Conservation (phyloP, 1,140 invertebrate species). For the Ephestia elutella region DNA sequence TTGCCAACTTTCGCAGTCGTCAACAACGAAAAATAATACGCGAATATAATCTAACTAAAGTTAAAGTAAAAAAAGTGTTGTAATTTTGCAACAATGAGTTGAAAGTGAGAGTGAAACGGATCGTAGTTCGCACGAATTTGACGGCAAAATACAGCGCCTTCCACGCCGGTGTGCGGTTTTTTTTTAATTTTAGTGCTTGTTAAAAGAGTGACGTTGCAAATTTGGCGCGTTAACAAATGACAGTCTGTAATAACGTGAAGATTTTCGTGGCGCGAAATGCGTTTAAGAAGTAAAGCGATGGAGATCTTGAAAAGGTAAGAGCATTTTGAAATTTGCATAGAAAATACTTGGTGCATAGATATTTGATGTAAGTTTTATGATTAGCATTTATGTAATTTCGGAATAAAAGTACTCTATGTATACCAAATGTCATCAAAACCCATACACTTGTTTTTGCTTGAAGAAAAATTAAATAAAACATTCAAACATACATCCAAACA, state of each 20-base stretch:
- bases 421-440: too few species aligned
- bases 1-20: conserved; percentile 49
- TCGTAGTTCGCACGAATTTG: background rate
- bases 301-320: conserved; percentile 50
- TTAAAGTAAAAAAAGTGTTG: conserved; percentile 12
- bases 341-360: too few species aligned
- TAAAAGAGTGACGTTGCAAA: background rate
- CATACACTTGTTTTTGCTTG: too few species aligned
- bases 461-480: too few species aligned
- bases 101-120: conserved; percentile 19
- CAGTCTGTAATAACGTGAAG: conserved; percentile 16
- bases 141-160: background rate
- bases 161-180: background rate
- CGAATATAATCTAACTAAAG: conserved; percentile 5
- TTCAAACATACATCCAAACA: too few species aligned
- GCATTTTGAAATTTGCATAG: background rate
- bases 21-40: conserved; percentile 9
- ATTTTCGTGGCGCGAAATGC: conserved; percentile 3
- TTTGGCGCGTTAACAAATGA: conserved; percentile 18
- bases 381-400: background rate
- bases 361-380: background rate
- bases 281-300: conserved; percentile 24
- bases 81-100: conserved; percentile 19
- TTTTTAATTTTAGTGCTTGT: background rate
- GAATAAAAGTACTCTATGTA: too few species aligned